Base-by-base conservation (phyloP, 2,113 vertebrate species). In the Tonatia bakeri region DNA sequence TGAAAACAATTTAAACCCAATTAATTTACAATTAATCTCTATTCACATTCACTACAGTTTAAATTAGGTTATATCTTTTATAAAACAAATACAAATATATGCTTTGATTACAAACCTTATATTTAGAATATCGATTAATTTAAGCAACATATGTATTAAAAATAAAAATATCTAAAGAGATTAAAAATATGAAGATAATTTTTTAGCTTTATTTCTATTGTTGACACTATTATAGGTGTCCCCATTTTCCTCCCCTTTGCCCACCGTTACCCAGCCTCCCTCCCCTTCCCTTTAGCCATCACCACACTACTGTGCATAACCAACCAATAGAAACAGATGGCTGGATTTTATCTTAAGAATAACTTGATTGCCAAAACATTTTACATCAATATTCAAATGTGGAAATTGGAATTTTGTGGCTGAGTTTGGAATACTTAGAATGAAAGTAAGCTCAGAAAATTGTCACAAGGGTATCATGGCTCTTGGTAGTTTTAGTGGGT, bases 21-120 rank as follows among this genome's bases (percentile, higher is more conserved):
- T 59, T 87, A 94, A 87, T 93, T 95, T 89, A 67, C 77, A 43
- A 67, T 43, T 83, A 65, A 45, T 22, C 2, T 97, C 64, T 97
- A 38, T 90, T 96, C 65, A 95, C 56, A 96, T 95, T 94, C 31
- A 65, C 40, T 83, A 59, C 17, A 75, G 31, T 93, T 79, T 91
- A 87, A 31, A 76, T 85, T 33, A 82, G 0, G 40, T 45, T 31
- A 20, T 61, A 24, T 75, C 54, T 70, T 92, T 52, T 75, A 75
- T 28, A 52, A 98, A 20, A 76, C 10, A 86, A 65, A 38, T 81
- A 26, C 0, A 84, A 56, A 22, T 56, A 56, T 56, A 22, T 22
- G 31, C 84, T 88, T 93, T 79, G 72, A 72, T 54, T 61, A 52
- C 4, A 81, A 77, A 69, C 0, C 3, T 61, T 50, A 5, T 94